Base-by-base conservation (phyloP, 2,888 invertebrate species). In the Spilarctia lutea region DNA sequence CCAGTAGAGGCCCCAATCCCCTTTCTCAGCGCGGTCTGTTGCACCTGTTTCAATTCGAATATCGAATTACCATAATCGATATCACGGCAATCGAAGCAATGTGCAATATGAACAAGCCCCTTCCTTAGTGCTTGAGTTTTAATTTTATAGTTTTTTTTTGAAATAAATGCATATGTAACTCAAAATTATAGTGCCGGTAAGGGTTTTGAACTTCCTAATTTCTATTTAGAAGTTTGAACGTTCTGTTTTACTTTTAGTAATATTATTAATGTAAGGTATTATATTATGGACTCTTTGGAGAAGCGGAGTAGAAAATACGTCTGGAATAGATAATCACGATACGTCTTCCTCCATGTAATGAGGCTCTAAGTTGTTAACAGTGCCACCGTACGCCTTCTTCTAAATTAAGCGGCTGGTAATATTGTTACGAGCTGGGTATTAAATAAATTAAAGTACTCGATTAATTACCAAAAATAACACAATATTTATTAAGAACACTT, bases 31-130 rank as follows among this genome's bases (percentile, higher is more conserved):
- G 69, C 70, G 30, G 73, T 78, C 78, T 78, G 76, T 78, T 82
- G 73, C 80, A 81, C 84, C 84, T 85, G 83, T 85, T 79, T 71
- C 74, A 56, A 73, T 79, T 83, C 75, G 42, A 77, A 75, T 78
- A 75, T 80, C 76, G 74, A 83, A 89, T 90, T 90, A 87, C 83
- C 88, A 88, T 90, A 87, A 85, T 87, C 84, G 86, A 87, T 87
- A 79, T 78, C 68, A 73, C 80, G 72, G 77, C 80, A 72, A 75
- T 67, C 84, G 86, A 84, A 81, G 80, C 82, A 68, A 83, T 75
- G 88, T 87, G 83, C 88, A 75, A 84, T 89, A 90, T 88, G 71
- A 79, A 72, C 76, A 77, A 72, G 80, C 78, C 82, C 72, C 68
- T 65, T 68, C 68, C 42, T 42, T 75, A 39, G 45, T 52, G 65